A percentile compares a stretch with the other conserved stretches of the same genome.
Conservation (phyloP, 2,797 vertebrate species). For the Xenops minutus region DNA sequence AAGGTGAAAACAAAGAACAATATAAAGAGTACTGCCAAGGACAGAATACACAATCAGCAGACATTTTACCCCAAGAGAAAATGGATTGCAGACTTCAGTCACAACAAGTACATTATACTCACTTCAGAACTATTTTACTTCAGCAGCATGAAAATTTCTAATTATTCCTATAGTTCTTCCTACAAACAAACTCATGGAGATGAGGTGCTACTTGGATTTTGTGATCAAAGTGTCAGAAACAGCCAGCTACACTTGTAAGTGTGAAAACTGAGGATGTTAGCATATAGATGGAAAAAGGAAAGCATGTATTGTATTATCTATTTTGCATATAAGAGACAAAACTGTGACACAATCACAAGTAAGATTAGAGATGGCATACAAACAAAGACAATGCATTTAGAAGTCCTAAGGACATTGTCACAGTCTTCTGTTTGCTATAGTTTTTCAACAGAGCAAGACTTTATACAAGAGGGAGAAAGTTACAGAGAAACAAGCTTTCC, state of each 20-base stretch:
- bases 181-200: conserved; percentile 21
- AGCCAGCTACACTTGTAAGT: conserved; percentile 21
- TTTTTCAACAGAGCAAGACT: background rate
- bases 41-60: background rate
- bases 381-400: conserved; percentile 32
- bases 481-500: background rate
- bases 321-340: conserved; percentile 51
- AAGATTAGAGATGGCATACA: conserved; percentile 49
- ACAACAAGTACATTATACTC: background rate
- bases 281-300: conserved; percentile 14
- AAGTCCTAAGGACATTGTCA: background rate
- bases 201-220: background rate
- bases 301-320: conserved; percentile 26
- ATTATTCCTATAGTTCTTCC: conserved; percentile 21
- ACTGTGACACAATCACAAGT: conserved; percentile 24
- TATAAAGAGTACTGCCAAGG: background rate
- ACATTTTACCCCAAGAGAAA: background rate
- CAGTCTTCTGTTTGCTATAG: background rate
- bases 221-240: conserved; percentile 40
- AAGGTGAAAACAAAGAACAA: background rate
- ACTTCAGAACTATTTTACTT: background rate
- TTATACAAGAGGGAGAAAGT: background rate
- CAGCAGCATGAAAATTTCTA: background rate
- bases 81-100: background rate
- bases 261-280: conserved; percentile 35